Conservation (phyloP, 2,797 vertebrate species). For the Onychomys torridus region DNA sequence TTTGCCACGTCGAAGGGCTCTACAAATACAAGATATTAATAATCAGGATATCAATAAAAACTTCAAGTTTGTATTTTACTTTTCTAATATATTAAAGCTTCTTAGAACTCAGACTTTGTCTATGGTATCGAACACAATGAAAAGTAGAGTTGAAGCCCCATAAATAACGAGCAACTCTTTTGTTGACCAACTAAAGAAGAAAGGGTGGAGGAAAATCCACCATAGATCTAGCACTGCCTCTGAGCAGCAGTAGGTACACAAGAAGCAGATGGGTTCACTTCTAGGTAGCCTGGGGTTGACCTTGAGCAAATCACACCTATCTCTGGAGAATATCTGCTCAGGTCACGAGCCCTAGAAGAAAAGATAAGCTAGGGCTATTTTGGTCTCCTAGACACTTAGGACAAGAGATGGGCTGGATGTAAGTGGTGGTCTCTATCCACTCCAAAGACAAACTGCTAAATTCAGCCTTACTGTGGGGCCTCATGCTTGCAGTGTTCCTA, state of each 20-base stretch:
- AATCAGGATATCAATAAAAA: neutral
- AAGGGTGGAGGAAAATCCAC: neutral
- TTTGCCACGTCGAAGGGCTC: neutral
- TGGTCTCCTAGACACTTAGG: constrained; percentile 17
- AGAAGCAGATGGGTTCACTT: neutral
- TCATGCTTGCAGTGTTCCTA: neutral
- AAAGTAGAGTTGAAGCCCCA: neutral
- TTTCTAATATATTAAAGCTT: neutral
- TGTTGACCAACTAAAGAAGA: neutral
- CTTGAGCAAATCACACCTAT: constrained; percentile 34
- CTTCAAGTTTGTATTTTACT: neutral
- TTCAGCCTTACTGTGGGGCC: neutral
- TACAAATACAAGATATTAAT: neutral
- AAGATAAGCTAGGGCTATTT: constrained; percentile 64
- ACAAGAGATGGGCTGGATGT: constrained; percentile 24
- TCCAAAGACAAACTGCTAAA: neutral
- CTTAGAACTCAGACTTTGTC: neutral
- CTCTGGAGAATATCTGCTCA: constrained; percentile 39
- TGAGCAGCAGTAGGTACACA: neutral
- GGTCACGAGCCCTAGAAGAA: constrained; percentile 9
- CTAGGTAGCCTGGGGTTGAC: constrained; percentile 12
- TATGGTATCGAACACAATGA: neutral
- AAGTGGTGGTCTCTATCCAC: neutral
- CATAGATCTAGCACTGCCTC: neutral
- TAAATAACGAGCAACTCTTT: neutral